Base-by-base conservation (phyloP, 1,140 invertebrate species). In the Caerostris darwini region DNA sequence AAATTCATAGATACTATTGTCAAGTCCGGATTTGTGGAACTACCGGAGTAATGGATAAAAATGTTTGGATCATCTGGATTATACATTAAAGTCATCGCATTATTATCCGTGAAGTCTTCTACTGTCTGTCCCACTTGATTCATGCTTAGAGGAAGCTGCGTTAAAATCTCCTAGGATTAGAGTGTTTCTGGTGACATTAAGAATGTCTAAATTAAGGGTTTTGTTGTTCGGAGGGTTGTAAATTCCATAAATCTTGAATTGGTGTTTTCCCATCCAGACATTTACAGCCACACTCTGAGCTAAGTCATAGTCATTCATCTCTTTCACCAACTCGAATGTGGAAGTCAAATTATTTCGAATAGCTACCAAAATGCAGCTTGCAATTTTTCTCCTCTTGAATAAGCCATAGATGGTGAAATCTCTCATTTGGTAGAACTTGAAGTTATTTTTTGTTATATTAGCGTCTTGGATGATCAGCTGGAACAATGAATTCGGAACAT, bases 211-310 rank as follows among this genome's bases (percentile, higher is more conserved):
- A 34, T 86, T 86, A 2, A 86, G 7, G n/a, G 58, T 3, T n/a
- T 86, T 86, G n/a, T 86, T 86, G 34, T 59, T 86, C 5, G 83
- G 83, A 19, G 83, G 83, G 17, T 57, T 19, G 17, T 86, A 86
- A 14, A 86, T 58, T 56, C 83, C 83, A 58, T 58, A 58, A 19
- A 86, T 17, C 56, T 4, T 86, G 50, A 82, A 82, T 10, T 53
- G 19, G 12, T 2, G 54, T 50, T 50, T 82, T 8, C 50, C 50
- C 34, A 50, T 54, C 77, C 77, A 82, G 4, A 82, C 3, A 14
- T n/a, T 71, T n/a, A 71, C 14, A 14, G 53, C 77, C 6, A 54
- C 1, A 14, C 0, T 82, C 7, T 82, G 2, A 7, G 77, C 19
- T 50, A 54, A 3, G 53, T 82, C 34, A 50, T 54, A 50, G 8